Base-by-base conservation (phyloP, 2,113 vertebrate species). In the Hypanus sabinus region DNA sequence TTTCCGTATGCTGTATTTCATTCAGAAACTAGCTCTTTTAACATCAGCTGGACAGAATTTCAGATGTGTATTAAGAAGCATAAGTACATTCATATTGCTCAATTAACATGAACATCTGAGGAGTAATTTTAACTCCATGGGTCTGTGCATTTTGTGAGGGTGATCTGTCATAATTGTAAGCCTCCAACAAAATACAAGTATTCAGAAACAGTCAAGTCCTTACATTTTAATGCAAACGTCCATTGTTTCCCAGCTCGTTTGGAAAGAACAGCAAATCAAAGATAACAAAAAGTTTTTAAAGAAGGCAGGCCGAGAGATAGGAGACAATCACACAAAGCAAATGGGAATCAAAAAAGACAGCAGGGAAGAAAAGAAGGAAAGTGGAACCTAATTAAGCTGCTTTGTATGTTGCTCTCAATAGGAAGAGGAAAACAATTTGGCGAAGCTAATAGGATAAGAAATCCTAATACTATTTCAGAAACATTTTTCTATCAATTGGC, bases 271-370 rank as follows among this genome's bases (percentile, higher is more conserved):
- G 73, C 10, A 71, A 38, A 93, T 70, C 36, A 38, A 75, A 73
- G 36, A 75, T 38, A 73, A 73, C 24, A 73, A 73, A 36, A 55
- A 38, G 68, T 71, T 46, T 46, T 46, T 46, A 3, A 55, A 93
- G 73, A 73, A 71, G 73, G 36, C 18, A 38, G 91, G 70, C 33
- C 14, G 33, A 62, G n/a, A 93, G 38, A 93, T 71, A 27, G 70
- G 71, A 73, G 91, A 55, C 20, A 93, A 93, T 93, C 91, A 93
- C 91, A 93, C 36, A 38, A 68, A 55, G 68, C 91, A 75, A 93
- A 93, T 93, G 55, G 68, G 22, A 93, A 93, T 93, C 91, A 93
- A 93, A 93, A 93, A 73, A 93, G 91, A 73, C 91, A 93, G 70
- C 91, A 73, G 91, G 91, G 91, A 93, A 75, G 91, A 92, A 70